Evolutionary conservation across 2,888 invertebrate genomes (phyloP).

Genomic region (Linyphia triangularis): DNA sequence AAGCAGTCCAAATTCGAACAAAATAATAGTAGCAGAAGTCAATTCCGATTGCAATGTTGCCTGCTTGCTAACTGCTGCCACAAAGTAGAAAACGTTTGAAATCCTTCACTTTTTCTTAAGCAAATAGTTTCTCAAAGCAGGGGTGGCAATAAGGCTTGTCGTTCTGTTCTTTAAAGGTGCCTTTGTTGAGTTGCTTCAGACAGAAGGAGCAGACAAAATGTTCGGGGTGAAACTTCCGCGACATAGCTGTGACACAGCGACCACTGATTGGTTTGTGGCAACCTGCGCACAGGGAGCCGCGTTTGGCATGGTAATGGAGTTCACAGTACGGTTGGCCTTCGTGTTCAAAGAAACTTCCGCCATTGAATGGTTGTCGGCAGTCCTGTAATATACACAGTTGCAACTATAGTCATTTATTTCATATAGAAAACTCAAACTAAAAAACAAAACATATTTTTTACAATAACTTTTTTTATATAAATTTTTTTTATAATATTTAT

Average conservation of each 20-base stretch:
- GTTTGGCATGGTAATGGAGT: conserved; percentile 98
- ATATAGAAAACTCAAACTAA: no score
- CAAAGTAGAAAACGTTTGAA: conserved; percentile 31
- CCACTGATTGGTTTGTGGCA: conserved; percentile 98
- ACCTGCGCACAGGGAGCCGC: conserved; percentile 97
- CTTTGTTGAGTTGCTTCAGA: conserved; percentile 97
- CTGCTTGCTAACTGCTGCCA: conserved; percentile 49
- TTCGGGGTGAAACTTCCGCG: conserved; percentile 98
- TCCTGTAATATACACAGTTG: conserved; percentile 88
- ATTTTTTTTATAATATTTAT: no score
- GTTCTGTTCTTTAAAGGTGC: conserved; percentile 99
- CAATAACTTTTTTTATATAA: no score
- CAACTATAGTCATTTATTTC: no score
- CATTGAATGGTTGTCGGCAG: conserved; percentile 97
- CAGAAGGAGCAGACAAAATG: conserved; percentile 99
- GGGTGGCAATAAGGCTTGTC: conserved; percentile 99
- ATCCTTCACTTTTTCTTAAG: conserved; percentile 39
- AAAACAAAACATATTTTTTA: no score
- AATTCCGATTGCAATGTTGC: background rate
- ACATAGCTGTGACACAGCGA: conserved; percentile 99
- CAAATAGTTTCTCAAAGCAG: conserved; percentile 97
- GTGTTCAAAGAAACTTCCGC: conserved; percentile 98
- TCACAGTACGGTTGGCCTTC: conserved; percentile 99
- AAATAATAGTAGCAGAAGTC: conserved; percentile 5
- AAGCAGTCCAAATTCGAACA: conserved; percentile 7